Base-by-base conservation (phyloP, 2,797 vertebrate species). In the Falco biarmicus region DNA sequence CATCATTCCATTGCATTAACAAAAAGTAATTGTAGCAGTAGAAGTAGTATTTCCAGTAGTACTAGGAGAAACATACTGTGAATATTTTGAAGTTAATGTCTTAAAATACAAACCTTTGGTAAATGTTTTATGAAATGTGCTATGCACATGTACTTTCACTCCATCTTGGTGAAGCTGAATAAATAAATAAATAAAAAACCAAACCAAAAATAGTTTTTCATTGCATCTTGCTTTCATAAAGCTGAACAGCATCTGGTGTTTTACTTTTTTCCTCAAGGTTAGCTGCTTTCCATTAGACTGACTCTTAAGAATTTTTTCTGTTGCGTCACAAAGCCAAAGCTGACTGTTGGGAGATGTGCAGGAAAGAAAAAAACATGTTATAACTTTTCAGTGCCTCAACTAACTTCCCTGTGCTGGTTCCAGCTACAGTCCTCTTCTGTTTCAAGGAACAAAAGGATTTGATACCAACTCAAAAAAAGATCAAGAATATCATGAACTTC, bases 281-380 rank as follows among this genome's bases (percentile, higher is more conserved):
- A 92, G 47, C 87, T 94, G 90, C 39, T 95, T 95, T 88, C 45
- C 70, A 89, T 97, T 92, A 97, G 32, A 31, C n/a, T 86, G 66
- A 26, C 25, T 74, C 17, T 95, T 76, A 57, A 66, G 82, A 92
- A 80, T 81, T 77, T 94, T 56, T 37, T 87, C 50, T 87, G 32
- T 66, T 85, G 57, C 92, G 32, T 89, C 68, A 96, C 83, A 89
- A 75, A 96, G 28, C 45, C 63, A 84, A 84, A 73, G 29, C 9
- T 69, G 20, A 80, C 53, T 93, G 34, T 84, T 79, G 91, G 47
- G 43, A 93, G 71, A 91, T 75, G 47, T 91, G 11, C 45, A 48
- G 60, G 54, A 90, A 82, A 92, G 61, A 89, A 89, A 93, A 51
- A 31, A 37, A 3, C 37, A 69, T 84, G 56, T 9, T 91, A 14